phyloP scores from a whole-genome alignment of 1,140 invertebrate genomes.

The Eumeta japonica region DNA sequence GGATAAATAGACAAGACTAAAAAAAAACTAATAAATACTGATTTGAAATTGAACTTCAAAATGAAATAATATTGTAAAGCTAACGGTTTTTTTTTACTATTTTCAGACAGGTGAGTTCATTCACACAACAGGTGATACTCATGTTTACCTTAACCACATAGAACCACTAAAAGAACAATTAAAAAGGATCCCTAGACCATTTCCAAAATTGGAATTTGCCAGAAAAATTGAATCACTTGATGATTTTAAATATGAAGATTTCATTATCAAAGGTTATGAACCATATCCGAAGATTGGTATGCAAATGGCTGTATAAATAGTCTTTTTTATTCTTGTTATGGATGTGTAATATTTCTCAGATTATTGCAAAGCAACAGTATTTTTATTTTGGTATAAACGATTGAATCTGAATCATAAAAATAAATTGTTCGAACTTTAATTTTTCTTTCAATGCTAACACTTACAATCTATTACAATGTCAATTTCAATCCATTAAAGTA shows the following conservation, averaged over 20 bases:
- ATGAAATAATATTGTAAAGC: too few species aligned
- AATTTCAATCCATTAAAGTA: conserved; percentile 30
- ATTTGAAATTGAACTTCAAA: too few species aligned
- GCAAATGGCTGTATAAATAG: conserved; percentile 95
- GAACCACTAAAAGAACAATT: conserved; percentile 84
- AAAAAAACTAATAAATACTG: too few species aligned
- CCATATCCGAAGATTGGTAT: conserved; percentile 90
- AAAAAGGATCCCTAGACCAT: conserved; percentile 74
- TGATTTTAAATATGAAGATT: conserved; percentile 88
- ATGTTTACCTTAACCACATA: conserved; percentile 93
- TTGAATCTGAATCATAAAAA: conserved; percentile 7
- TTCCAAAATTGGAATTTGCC: conserved; percentile 73
- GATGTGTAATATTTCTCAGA: neutral
- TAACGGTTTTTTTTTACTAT: conserved; percentile 24
- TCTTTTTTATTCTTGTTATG: too few species aligned
- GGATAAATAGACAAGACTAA: too few species aligned
- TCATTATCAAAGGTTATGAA: conserved; percentile 84
- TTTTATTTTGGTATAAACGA: conserved; percentile 1
- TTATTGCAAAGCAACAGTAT: conserved; percentile 1
- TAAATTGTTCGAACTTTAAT: too few species aligned
- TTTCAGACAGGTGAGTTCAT: conserved; percentile 90
- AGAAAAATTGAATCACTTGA: conserved; percentile 70
- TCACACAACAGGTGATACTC: conserved; percentile 94
- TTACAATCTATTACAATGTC: conserved; percentile 25
- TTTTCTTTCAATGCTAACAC: conserved; percentile 23